These are phyloP conservation scores for Nymphicus hollandicus DNA, from an alignment of 2,113 vertebrate genomes.

Conservation along the genomic window DNA sequence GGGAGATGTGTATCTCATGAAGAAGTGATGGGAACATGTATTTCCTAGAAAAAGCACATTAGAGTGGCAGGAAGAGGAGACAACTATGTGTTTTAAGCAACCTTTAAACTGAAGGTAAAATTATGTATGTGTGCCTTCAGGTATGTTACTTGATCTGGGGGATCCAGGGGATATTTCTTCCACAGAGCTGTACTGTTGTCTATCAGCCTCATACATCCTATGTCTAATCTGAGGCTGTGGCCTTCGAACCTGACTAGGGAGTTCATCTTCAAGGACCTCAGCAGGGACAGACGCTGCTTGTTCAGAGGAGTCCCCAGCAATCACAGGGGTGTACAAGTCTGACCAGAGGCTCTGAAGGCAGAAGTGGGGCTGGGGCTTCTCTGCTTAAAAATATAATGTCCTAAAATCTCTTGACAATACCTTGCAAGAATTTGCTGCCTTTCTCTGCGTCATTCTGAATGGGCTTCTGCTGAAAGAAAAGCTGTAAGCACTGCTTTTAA, in stretches of 20 bases:
- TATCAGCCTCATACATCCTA: accelerated
- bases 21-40: not conserved
- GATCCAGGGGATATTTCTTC: not conserved
- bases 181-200: not conserved
- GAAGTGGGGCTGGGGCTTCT: not conserved
- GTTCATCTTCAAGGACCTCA: not conserved
- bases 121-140: not conserved
- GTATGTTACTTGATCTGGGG: not conserved
- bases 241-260: not conserved
- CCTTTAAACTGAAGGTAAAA: not conserved
- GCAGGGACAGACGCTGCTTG: not conserved
- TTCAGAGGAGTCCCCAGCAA: not conserved
- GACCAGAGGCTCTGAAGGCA: not conserved
- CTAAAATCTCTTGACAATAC: not conserved
- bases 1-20: not conserved
- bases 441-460: not conserved
- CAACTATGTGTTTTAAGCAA: not conserved
- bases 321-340: not conserved
- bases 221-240: not conserved
- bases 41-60: not conserved
- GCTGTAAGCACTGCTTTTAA: not conserved
- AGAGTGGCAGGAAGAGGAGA: not conserved
- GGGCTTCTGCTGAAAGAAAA: not conserved
- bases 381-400: not conserved
- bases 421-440: not conserved